Evolutionary conservation across 2,888 invertebrate genomes (phyloP).

Genomic region (Enoplolaimus lenunculus): DNA sequence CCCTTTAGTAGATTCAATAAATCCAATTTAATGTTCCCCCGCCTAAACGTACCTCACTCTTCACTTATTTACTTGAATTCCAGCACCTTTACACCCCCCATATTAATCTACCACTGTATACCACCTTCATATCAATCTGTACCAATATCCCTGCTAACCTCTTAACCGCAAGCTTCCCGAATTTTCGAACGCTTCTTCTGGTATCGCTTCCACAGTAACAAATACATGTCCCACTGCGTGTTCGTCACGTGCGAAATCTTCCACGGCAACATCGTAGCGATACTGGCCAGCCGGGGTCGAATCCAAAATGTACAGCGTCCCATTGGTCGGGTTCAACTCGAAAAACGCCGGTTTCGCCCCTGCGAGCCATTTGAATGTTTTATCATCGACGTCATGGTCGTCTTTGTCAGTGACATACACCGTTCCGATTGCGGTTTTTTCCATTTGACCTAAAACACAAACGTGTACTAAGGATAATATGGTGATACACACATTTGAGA

Average conservation of each 20-base stretch:
- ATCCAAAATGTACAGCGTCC: slow-evolving; percentile 84
- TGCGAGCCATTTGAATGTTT: slow-evolving; percentile 73
- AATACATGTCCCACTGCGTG: slow-evolving; percentile 92
- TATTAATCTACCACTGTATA: too few relatives aligned
- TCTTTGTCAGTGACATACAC: slow-evolving; percentile 94
- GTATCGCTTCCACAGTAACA: slow-evolving; percentile 79
- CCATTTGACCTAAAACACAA: slow-evolving; percentile 60
- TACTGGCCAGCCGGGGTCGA: slow-evolving; percentile 65
- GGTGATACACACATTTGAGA: too few relatives aligned
- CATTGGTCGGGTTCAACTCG: slow-evolving; percentile 73
- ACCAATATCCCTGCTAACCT: too few relatives aligned
- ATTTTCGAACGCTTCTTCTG: slow-evolving; percentile 83
- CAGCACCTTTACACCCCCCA: too few relatives aligned
- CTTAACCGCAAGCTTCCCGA: slow-evolving; percentile 76
- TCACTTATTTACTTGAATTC: too few relatives aligned
- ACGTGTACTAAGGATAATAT: too few relatives aligned
- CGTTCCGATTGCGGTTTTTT: slow-evolving; percentile 75
- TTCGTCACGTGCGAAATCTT: slow-evolving; percentile 67
- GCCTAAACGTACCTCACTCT: too few relatives aligned
- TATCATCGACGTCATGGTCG: slow-evolving; percentile 96
- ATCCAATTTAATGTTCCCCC: too few relatives aligned
- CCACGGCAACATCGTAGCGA: background rate
- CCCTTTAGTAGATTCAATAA: too few relatives aligned
- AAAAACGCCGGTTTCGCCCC: slow-evolving; percentile 63
- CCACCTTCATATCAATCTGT: too few relatives aligned